Conservation (phyloP, 2,888 invertebrate species). For the Eupeodes luniger region DNA sequence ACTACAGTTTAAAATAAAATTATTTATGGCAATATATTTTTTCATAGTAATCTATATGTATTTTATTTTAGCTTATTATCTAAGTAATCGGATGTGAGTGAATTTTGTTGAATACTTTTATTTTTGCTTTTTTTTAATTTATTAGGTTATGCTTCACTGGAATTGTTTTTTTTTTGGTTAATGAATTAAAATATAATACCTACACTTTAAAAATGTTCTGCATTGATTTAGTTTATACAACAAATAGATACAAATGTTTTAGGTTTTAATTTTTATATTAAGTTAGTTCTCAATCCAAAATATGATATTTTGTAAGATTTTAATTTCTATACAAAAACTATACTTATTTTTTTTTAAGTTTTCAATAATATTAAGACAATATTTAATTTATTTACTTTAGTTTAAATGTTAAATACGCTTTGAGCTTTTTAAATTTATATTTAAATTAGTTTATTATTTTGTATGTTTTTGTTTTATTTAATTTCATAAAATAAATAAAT, state of each 20-base stretch:
- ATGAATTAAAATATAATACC: neutral
- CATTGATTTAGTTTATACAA: constrained; percentile 1
- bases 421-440: constrained; percentile 41
- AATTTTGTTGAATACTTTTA: constrained; percentile 20
- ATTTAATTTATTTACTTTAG: neutral
- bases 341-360: constrained; percentile 21
- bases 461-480: neutral
- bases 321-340: constrained; percentile 46
- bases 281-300: constrained; percentile 36
- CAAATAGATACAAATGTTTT: constrained; percentile 60
- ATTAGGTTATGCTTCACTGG: constrained; percentile 4
- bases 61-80: constrained; percentile 33
- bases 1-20: constrained; percentile 51
- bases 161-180: neutral
- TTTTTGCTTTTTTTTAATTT: neutral
- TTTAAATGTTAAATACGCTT: constrained; percentile 45
- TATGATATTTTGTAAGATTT: constrained; percentile 17
- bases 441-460: neutral
- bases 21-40: constrained; percentile 47
- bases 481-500: constrained; percentile 50
- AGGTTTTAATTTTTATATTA: constrained; percentile 5
- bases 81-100: constrained; percentile 57
- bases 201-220: neutral
- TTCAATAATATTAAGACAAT: neutral
- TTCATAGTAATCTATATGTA: constrained; percentile 15